Evolutionary conservation across 1,140 invertebrate species (phyloP), one percentile per base, ranked within the genome.

Genomic region (Panulirus ornatus): DNA sequence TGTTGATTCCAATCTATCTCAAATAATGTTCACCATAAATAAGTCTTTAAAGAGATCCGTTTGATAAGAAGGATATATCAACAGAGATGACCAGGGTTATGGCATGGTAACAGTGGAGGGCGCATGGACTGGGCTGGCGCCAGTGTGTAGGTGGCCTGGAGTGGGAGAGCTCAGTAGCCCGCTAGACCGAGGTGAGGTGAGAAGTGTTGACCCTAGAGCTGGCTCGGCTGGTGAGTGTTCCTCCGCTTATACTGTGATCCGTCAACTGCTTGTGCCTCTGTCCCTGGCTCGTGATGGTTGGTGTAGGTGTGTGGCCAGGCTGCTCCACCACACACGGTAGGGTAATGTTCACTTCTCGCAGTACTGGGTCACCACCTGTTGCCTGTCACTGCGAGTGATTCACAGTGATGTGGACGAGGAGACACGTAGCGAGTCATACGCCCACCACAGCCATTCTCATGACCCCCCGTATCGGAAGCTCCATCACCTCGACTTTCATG

Each of bases 151-250:
- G 58, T 27, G 58, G 58, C 3, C 14, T 66, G 58, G 58, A 5
- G 58, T 27, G 58, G n/a, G 14, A 5, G 19, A 27, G 58, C n/a
- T 27, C 58, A 66, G 58, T 66, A 6, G 58, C 58, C 11, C 58
- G 58, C n/a, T 66, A 66, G n/a, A 66, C 58, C 58, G n/a, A 30
- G 58, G 58, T 66, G 58, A 66, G 58, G 58, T 30, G 58, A 27
- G 58, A 27, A 66, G n/a, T 27, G 58, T 27, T 66, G 58, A 27
- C 30, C 58, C 58, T 27, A 27, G 58, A 66, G 58, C 58, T 66
- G 58, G 58, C 58, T 6, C 3, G 58, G 58, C 58, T 66, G 58
- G 58, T 66, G 58, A 66, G 58, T 66, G 22, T 27, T 66, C n/a
- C 3, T 30, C 58, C 22, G 27, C 58, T 58, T 58, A 58, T 58